Base-by-base conservation (phyloP, 2,113 vertebrate genomes). In the Nannobrachium achirus region DNA sequence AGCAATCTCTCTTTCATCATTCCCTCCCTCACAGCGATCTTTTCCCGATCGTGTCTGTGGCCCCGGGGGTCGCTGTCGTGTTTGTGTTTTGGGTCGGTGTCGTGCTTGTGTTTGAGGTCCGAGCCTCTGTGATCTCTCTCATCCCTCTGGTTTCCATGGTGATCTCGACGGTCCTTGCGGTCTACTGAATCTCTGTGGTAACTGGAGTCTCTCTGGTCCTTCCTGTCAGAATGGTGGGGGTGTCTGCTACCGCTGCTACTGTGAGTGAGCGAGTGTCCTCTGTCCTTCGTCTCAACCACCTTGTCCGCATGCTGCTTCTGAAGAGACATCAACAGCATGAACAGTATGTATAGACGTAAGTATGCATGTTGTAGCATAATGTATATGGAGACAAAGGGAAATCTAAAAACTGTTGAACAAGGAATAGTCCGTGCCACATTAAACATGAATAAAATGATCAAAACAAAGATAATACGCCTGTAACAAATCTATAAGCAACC, bases 1-100 rank as follows among this genome's bases (percentile, higher is more conserved):
- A 88, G 80, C 77, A 91, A 75, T 41, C 75, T 82, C 50, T 89
- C 82, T 25, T 73, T 78, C 16, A 40, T 82, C 73, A 88, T 85
- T 52, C 87, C 85, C 25, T 89, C 83, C 45, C 80, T 76, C 45
- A 88, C 7, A 55, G 44, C 70, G 4, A 76, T 11, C 16, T 53
- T 78, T 19, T 71, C 69, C 49, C 69, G 59, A 1, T 14, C 20
- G 1, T 20, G n/a, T 41, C 19, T 74, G 49, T 67, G 44, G 10
- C 11, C 40, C 15, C 11, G 55, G 19, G 4, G 4, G 41, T 70
- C 13, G 0, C 67, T 5, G 0, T 56, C 11, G 1, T 18, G 49
- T 33, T 56, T 56, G 66, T 18, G 38, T 41, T 68, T 50, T 6
- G 39, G 10, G n/a, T 58, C 66, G n/a, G n/a, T 5, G 0, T 56